Conservation (phyloP, 2,888 invertebrate genomes). For the Hydrotaea cyrtoneurina region DNA sequence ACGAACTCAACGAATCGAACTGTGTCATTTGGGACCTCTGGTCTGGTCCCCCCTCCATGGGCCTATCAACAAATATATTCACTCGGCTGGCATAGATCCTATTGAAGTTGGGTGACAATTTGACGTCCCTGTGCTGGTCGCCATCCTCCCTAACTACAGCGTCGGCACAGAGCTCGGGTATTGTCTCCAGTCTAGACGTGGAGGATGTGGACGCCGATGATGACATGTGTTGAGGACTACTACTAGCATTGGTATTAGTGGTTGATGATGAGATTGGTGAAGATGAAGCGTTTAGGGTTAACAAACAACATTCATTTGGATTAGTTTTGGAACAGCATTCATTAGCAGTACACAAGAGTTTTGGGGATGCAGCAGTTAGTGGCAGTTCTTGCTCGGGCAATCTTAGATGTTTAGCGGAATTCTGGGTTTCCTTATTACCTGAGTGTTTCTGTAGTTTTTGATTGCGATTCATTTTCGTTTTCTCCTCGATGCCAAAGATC, state of each 20-base stretch:
- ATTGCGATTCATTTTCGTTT: constrained; percentile 68
- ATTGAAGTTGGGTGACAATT: constrained; percentile 75
- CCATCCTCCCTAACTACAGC: constrained; percentile 31
- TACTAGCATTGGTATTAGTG: constrained; percentile 70
- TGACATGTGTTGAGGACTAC: constrained; percentile 44
- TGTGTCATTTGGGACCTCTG: constrained; percentile 64
- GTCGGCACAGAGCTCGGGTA: constrained; percentile 71
- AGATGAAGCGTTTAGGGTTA: constrained; percentile 61
- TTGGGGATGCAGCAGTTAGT: constrained; percentile 58
- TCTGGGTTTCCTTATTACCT: constrained; percentile 70
- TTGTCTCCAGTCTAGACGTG: constrained; percentile 76
- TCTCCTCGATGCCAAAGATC: constrained; percentile 82
- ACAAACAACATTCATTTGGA: constrained; percentile 66
- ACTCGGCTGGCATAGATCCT: constrained; percentile 77
- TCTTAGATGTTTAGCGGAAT: constrained; percentile 60
- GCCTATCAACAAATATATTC: constrained; percentile 74
- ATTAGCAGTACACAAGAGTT: constrained; percentile 66
- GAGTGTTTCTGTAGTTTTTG: constrained; percentile 69
- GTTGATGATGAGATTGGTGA: constrained; percentile 42
- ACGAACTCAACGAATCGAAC: constrained; percentile 77
- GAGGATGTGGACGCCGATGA: constrained; percentile 48
- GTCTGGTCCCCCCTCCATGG: background rate
- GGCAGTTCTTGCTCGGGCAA: constrained; percentile 70
- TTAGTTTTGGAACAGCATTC: constrained; percentile 64
- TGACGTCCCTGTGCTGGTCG: constrained; percentile 48